phyloP scores from a whole-genome alignment of 2,888 invertebrate genomes.

The Drosophila fungiperda region DNA sequence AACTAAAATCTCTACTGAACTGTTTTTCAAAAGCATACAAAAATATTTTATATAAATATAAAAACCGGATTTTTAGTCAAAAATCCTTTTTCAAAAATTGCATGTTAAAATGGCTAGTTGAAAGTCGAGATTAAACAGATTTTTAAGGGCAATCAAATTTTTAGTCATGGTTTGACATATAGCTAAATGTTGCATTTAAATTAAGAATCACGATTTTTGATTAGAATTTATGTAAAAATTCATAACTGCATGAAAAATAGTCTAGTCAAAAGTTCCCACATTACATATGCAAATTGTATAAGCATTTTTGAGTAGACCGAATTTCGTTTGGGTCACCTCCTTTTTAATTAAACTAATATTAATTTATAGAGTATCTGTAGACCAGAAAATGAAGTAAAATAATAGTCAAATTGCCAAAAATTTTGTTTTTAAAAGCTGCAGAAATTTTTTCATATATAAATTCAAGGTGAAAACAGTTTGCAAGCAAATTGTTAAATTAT shows the following conservation, averaged over 20 bases:
- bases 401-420: not conserved
- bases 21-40: not conserved
- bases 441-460: not conserved
- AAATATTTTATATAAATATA: not conserved
- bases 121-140: not conserved
- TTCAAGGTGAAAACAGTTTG: slow-evolving; percentile 17
- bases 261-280: not conserved
- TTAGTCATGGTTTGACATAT: not conserved
- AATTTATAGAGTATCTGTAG: not conserved
- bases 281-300: not conserved
- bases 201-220: not conserved
- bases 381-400: not conserved
- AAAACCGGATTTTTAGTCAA: not conserved
- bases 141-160: not conserved
- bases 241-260: not conserved
- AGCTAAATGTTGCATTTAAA: not conserved
- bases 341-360: not conserved
- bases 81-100: not conserved
- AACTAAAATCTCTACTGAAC: not conserved
- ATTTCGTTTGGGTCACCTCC: not conserved
- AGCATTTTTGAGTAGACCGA: not conserved
- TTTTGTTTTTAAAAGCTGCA: not conserved
- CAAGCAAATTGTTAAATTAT: slow-evolving; percentile 9
- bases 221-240: not conserved
- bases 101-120: not conserved